Conservation (phyloP, 2,797 vertebrate species). For the Notoglanidium macrostoma region DNA sequence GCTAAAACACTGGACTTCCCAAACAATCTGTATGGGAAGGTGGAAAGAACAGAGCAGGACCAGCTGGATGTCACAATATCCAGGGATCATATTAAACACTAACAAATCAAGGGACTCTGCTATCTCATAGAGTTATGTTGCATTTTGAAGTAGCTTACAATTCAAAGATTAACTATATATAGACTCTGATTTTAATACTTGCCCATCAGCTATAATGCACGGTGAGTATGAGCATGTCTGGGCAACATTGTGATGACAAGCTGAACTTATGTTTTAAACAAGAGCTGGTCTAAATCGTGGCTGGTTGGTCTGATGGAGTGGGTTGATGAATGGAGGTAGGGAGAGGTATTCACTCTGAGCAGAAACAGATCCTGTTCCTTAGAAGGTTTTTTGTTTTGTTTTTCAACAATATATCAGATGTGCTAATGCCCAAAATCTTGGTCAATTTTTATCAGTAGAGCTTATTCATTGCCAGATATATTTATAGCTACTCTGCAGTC, state of each 20-base stretch:
- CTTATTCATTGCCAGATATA: not conserved
- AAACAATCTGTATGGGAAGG: not conserved
- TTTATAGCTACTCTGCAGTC: not conserved
- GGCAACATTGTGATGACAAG: slow-evolving; percentile 68
- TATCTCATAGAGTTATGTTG: not conserved
- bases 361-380: slow-evolving; percentile 55
- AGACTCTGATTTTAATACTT: not conserved
- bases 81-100: slow-evolving; percentile 7
- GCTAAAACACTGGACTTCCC: not conserved
- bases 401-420: not conserved
- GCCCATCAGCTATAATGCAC: not conserved
- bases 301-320: slow-evolving; percentile 21
- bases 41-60: not conserved
- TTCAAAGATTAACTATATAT: not conserved
- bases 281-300: slow-evolving; percentile 58
- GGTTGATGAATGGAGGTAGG: slow-evolving; percentile 41
- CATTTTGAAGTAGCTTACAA: slow-evolving; percentile 25
- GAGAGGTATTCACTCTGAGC: slow-evolving; percentile 59
- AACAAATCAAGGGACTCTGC: slow-evolving; percentile 27
- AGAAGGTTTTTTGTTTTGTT: not conserved
- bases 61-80: not conserved
- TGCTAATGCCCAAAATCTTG: not conserved
- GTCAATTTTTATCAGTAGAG: not conserved
- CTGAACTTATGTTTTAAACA: slow-evolving; percentile 62
- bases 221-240: slow-evolving; percentile 55